Percentiles rank a stretch among this genome's conserved stretches.
phyloP scores from a whole-genome alignment of 1,140 invertebrate genomes.

The Zeugodacus cucurbitae region DNA sequence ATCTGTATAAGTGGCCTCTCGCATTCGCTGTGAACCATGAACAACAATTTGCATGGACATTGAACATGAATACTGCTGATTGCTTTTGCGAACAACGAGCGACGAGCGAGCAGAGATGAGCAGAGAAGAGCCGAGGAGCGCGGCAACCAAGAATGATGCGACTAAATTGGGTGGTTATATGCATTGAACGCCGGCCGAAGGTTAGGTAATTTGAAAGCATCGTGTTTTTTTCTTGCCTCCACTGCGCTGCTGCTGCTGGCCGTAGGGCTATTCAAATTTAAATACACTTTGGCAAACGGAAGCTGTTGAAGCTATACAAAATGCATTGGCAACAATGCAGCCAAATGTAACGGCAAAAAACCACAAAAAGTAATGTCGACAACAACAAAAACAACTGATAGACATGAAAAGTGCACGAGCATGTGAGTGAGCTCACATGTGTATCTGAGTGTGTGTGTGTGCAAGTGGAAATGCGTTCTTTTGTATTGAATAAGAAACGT shows the following conservation, averaged over 20 bases:
- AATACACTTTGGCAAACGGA: conserved; percentile 32
- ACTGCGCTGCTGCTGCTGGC: neutral
- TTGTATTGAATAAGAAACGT: neutral
- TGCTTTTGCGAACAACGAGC: neutral
- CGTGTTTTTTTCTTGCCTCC: neutral
- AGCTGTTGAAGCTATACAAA: conserved; percentile 28
- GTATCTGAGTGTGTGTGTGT: neutral
- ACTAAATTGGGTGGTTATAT: conserved; percentile 30
- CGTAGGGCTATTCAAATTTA: conserved; percentile 24
- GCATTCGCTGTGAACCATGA: conserved; percentile 32
- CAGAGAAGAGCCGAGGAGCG: neutral
- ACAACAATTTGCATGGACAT: conserved; percentile 39
- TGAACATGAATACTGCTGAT: conserved; percentile 26
- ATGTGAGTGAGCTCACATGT: neutral
- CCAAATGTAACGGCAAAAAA: neutral
- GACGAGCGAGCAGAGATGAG: neutral
- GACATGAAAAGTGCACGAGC: neutral
- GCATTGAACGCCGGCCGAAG: conserved; percentile 11
- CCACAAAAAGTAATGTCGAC: neutral
- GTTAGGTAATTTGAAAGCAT: conserved; percentile 33
- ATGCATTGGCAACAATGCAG: conserved; percentile 28
- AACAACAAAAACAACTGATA: neutral
- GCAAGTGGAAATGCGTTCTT: neutral
- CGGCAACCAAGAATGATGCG: neutral
- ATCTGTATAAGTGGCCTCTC: conserved; percentile 8